phyloP scores from a whole-genome alignment of 2,113 vertebrate species.

The Pelecanoides urinatrix region DNA sequence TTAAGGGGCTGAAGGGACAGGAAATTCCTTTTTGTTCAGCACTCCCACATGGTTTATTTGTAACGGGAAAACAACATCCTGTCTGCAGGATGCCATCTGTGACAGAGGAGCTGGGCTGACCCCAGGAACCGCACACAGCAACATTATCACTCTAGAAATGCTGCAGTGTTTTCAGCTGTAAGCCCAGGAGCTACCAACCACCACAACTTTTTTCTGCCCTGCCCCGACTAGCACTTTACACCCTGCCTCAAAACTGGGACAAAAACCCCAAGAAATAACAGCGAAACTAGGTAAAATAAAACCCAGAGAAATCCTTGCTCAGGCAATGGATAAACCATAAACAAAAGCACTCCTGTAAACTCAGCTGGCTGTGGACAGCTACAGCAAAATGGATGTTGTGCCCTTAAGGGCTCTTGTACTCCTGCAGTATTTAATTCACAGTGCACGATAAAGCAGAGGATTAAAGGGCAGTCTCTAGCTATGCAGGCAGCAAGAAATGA shows the following conservation, averaged over 20 bases:
- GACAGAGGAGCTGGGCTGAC: not conserved
- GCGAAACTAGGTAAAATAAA: not conserved
- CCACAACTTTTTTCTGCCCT: not conserved
- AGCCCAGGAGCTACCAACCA: not conserved
- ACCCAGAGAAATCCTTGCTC: not conserved
- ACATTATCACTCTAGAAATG: not conserved
- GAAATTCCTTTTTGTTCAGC: not conserved
- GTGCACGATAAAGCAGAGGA: not conserved
- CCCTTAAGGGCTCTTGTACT: conserved; percentile 28
- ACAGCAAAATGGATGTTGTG: conserved; percentile 32
- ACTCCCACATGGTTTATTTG: not conserved
- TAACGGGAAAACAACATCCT: not conserved
- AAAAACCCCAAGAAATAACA: not conserved
- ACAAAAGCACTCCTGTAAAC: not conserved
- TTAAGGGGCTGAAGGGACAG: not conserved
- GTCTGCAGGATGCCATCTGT: not conserved
- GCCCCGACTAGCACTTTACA: not conserved
- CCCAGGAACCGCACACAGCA: not conserved
- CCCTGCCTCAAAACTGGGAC: not conserved
- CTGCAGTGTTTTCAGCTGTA: not conserved
- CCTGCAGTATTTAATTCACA: conserved; percentile 25
- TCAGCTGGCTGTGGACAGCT: not conserved
- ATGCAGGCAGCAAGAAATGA: conserved; percentile 24
- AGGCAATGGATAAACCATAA: not conserved
- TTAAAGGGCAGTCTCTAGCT: conserved; percentile 26